These are phyloP conservation scores for Stegophylla sp. DNA, from an alignment of 2,888 invertebrate genomes.

Conservation along the genomic window DNA sequence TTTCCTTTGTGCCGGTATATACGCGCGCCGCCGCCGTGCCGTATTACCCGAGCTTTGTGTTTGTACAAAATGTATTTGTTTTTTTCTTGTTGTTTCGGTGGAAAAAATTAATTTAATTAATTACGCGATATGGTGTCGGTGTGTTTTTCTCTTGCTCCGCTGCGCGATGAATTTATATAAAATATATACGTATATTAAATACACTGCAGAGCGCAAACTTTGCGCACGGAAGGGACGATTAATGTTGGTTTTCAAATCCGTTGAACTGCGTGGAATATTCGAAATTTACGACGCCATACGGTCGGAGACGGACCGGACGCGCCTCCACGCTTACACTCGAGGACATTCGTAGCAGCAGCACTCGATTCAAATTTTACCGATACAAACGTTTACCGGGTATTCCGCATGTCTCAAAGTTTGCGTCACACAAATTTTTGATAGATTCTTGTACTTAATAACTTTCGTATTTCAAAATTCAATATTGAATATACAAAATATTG, in stretches of 20 bases:
- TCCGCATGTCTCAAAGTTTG: no score
- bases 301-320: slow-evolving; percentile 32
- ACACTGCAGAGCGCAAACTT: slow-evolving; percentile 27
- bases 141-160: slow-evolving; percentile 17
- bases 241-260: slow-evolving; percentile 47
- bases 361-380: not conserved
- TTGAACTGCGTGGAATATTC: slow-evolving; percentile 44
- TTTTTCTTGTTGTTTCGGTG: slow-evolving; percentile 39
- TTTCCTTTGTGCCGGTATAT: slow-evolving; percentile 51
- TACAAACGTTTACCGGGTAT: not conserved
- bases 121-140: slow-evolving; percentile 46
- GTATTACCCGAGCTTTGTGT: slow-evolving; percentile 53
- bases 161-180: not conserved
- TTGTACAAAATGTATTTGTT: slow-evolving; percentile 57
- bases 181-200: not conserved
- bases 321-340: not conserved
- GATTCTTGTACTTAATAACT: no score
- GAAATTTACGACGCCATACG: slow-evolving; percentile 33
- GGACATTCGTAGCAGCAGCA: not conserved
- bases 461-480: no score
- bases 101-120: slow-evolving; percentile 59
- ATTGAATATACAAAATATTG: no score
- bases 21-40: no score
- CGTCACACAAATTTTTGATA: no score
- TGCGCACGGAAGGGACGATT: slow-evolving; percentile 49